Evolutionary conservation across 1,140 invertebrate genomes (phyloP).

Genomic region (Archegozetes longisetosus): DNA sequence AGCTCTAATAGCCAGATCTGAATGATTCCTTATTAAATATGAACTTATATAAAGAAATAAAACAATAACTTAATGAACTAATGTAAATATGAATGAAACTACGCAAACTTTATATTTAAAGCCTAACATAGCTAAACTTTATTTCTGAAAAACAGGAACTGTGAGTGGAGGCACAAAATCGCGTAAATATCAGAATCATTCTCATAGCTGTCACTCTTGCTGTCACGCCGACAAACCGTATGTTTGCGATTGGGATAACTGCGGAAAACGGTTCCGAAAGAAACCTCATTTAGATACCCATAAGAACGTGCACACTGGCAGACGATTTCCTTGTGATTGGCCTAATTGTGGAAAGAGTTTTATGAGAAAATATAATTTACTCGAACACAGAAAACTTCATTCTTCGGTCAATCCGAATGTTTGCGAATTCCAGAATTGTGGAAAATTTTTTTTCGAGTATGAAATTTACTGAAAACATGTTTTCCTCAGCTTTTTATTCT

Average conservation of each 20-base stretch:
- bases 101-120: too few relatives aligned
- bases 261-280: constrained; percentile 7
- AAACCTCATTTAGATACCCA: constrained; percentile 1
- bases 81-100: too few relatives aligned
- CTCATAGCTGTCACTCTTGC: background rate
- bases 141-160: too few relatives aligned
- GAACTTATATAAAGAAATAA: too few relatives aligned
- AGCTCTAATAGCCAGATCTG: too few relatives aligned
- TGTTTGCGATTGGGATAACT: constrained; percentile 2
- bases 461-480: too few relatives aligned
- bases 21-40: too few relatives aligned
- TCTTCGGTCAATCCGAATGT: constrained; percentile 1
- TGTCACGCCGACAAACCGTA: background rate
- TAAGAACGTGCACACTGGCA: constrained; percentile 5
- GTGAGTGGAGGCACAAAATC: too few relatives aligned
- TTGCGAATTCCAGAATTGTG: background rate
- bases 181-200: background rate
- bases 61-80: too few relatives aligned
- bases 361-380: background rate
- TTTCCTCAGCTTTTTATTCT: too few relatives aligned
- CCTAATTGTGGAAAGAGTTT: constrained; percentile 7
- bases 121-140: too few relatives aligned
- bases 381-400: constrained; percentile 3
- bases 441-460: background rate
- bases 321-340: background rate